Percentiles rank a stretch among this genome's conserved stretches.
Evolutionary conservation across 2,888 invertebrate genomes (phyloP).

Genomic region (Tyria jacobaeae): DNA sequence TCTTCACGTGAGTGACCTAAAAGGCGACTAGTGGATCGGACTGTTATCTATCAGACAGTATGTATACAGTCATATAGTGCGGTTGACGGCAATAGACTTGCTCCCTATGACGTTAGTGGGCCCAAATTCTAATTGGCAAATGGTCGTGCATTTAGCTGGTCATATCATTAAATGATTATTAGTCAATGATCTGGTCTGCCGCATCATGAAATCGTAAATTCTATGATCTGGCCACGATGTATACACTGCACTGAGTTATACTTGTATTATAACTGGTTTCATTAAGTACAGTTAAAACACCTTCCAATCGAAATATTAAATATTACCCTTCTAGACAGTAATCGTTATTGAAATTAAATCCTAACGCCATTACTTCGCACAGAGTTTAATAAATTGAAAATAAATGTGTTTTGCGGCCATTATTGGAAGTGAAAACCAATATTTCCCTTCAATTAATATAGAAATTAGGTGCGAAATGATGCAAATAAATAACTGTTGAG

Average conservation of each 20-base stretch:
- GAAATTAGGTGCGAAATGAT: slow-evolving; percentile 6
- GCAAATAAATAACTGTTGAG: slow-evolving; percentile 9
- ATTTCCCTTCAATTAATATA: slow-evolving; percentile 36
- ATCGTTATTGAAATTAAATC: slow-evolving; percentile 20
- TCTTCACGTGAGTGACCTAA: too few species aligned
- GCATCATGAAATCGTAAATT: too few species aligned
- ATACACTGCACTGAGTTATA: neutral
- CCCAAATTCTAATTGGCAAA: too few species aligned
- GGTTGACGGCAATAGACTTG: too few species aligned
- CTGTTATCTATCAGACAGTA: too few species aligned
- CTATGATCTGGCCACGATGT: too few species aligned
- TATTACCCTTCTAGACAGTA: slow-evolving; percentile 7
- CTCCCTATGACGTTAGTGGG: too few species aligned
- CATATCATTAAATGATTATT: too few species aligned
- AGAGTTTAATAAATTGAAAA: slow-evolving; percentile 32
- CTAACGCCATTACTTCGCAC: slow-evolving; percentile 19
- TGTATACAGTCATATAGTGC: too few species aligned
- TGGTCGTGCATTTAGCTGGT: too few species aligned
- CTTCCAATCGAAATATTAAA: slow-evolving; percentile 13
- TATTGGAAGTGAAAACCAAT: slow-evolving; percentile 37
- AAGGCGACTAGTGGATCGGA: too few species aligned
- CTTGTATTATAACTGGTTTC: neutral
- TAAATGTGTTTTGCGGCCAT: slow-evolving; percentile 27
- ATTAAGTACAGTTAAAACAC: slow-evolving; percentile 14
- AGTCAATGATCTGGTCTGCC: too few species aligned